Evolutionary conservation across 2,797 vertebrate genomes (phyloP), one percentile per base, ranked within the genome.

Genomic region (Enteromius radiatus): DNA sequence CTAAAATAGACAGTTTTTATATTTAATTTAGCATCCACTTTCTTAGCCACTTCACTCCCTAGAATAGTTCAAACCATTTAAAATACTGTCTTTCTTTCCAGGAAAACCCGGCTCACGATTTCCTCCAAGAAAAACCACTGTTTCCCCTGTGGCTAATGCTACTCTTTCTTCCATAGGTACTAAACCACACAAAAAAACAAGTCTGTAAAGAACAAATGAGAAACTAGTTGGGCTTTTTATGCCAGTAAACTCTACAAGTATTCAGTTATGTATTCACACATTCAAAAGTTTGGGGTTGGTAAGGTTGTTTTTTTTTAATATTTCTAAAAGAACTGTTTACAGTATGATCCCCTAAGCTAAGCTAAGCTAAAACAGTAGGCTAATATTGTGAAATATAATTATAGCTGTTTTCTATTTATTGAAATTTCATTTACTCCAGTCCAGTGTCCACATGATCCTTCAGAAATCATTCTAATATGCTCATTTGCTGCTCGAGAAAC

Each of bases 41-140:
- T 19, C 78, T 52, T 91, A 90, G 56, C 9, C 56, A 64, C n/a
- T 21, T 64, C 17, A 41, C 59, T 28, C 11, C 3, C 10, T 31
- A 56, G n/a, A 80, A 56, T 43, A 69, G 26, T 68, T 36, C 11
- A 82, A 64, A 23, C 23, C 63, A 1, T 74, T 85, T 80, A 86
- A 89, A 90, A 65, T 91, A 9, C 93, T 21, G 89, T 96, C 84
- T 95, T 92, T 89, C 92, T 90, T 94, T 96, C 84, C 95, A 96
- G 95, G 93, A 86, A 88, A 92, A 88, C 92, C 88, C 87, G 88
- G 88, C 89, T 87, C 88, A 91, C 92, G 90, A 91, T 91, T 88
- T 91, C 89, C 91, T 92, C 82, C 93, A 92, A 86, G 91, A 92
- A 86, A 73, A 54, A 90, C 90, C 88, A 86, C 88, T 84, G 89